Evolutionary conservation across 2,888 invertebrate genomes (phyloP).

Genomic region (Lacanobia oleracea): DNA sequence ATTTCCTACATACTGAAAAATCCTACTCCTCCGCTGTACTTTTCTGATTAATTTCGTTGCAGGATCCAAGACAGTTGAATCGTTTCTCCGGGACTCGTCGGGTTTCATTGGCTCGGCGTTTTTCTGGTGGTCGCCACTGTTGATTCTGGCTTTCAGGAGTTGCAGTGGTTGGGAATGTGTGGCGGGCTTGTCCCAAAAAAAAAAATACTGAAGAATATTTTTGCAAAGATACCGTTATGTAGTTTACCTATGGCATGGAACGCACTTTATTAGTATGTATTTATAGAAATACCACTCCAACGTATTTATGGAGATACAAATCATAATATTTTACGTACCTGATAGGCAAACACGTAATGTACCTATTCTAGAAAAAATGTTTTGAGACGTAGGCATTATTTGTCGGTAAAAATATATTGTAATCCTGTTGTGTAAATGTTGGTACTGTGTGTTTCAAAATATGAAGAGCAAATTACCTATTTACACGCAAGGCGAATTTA

Average conservation of each 20-base stretch:
- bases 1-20: too few relatives aligned
- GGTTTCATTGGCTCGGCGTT: too few relatives aligned
- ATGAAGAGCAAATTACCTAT: not conserved
- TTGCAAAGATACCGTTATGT: not conserved
- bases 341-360: slow-evolving; percentile 13
- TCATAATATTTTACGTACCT: slow-evolving; percentile 24
- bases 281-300: slow-evolving; percentile 22
- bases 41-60: too few relatives aligned
- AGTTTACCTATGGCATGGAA: not conserved
- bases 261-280: not conserved
- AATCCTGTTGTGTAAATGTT: not conserved
- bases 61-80: too few relatives aligned
- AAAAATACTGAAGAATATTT: not conserved
- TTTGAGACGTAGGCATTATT: not conserved
- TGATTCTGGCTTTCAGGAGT: too few relatives aligned
- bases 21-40: too few relatives aligned
- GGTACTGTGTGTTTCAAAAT: not conserved
- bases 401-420: not conserved
- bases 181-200: too few relatives aligned
- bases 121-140: too few relatives aligned
- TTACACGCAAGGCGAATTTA: not conserved
- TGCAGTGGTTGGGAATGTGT: too few relatives aligned
- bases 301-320: slow-evolving; percentile 20
- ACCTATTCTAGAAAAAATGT: slow-evolving; percentile 13
- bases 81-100: too few relatives aligned